Evolutionary conservation across 2,113 vertebrate genomes (phyloP).

Genomic region (Pandion haliaetus): DNA sequence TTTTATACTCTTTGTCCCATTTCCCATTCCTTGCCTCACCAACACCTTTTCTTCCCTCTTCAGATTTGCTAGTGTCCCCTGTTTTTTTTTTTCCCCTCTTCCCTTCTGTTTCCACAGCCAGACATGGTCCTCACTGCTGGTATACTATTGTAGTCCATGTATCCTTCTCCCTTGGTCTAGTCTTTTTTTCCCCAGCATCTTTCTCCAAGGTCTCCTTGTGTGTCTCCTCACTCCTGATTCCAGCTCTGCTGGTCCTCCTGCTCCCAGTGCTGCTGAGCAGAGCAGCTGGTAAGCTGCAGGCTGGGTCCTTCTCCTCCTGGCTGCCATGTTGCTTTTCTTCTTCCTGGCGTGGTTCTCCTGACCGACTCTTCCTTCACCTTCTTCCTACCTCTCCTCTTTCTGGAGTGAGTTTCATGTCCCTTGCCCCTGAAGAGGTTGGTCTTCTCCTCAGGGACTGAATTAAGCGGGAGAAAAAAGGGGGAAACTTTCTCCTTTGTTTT

Average conservation of each 20-base stretch:
- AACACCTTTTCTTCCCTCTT: background rate
- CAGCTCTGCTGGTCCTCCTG: background rate
- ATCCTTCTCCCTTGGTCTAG: background rate
- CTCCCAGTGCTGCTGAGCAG: background rate
- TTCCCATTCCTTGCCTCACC: background rate
- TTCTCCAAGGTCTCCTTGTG: background rate
- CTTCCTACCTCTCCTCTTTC: background rate
- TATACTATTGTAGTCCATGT: fast-evolving
- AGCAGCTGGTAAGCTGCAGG: background rate
- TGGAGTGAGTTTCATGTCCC: background rate
- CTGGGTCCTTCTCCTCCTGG: background rate
- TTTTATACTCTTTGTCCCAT: background rate
- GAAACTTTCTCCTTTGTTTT: background rate
- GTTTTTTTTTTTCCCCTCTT: background rate
- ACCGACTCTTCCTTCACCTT: background rate
- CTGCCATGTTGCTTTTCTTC: background rate
- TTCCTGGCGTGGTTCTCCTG: background rate
- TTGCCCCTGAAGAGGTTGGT: background rate
- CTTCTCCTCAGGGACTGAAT: background rate
- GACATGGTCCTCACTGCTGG: background rate
- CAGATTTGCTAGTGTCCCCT: background rate
- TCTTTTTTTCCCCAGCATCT: background rate
- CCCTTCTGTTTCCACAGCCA: background rate
- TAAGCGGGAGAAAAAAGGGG: background rate
- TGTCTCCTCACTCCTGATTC: background rate